Base-by-base conservation (phyloP, 2,888 invertebrate genomes). In the Brenthis hecate region DNA sequence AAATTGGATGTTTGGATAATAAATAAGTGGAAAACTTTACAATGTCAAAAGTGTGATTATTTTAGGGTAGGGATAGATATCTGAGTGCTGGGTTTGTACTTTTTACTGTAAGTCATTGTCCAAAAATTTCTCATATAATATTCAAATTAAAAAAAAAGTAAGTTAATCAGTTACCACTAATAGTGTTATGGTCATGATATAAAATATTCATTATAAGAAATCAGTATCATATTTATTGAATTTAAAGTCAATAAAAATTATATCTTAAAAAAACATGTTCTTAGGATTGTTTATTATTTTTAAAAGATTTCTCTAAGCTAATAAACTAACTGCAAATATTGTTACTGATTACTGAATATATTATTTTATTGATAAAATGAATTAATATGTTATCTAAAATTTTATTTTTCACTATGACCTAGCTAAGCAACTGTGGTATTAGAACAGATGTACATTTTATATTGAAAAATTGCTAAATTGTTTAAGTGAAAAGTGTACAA, bases 1-100 rank as follows among this genome's bases (percentile, higher is more conserved):
- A 86, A 85, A 82, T 75, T 85, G 86, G 84, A 91, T 91, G 89
- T 92, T 89, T 89, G 87, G 80, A 85, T 90, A 88, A 81, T 78
- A 43, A 36, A 43, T 90, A 89, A 87, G 87, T 82, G 87, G 83
- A 84, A 87, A 92, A 91, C 91, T 89, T 87, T 90, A 92, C 92
- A 92, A 92, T 92, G 92, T 92, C 92, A 91, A 92, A 90, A 91
- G 92, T 92, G 92, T 92, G 92, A 92, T 92, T 92, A 89, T 89
- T 89, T 91, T 89, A 92, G 88, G 82, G 77, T 91, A 90, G 86
- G 80, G 76, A 81, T 80, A 80, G 83, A 82, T 80, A 84, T 84
- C 81, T 86, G 86, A 84, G 86, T 88, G 86, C 87, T 85, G 84
- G 77, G 81, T 82, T 88, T 87, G 86, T 88, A 87, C 83, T 83